Evolutionary conservation across 1,140 invertebrate species (phyloP), one percentile per base, ranked within the genome.

Genomic region (Drosophila dunni): DNA sequence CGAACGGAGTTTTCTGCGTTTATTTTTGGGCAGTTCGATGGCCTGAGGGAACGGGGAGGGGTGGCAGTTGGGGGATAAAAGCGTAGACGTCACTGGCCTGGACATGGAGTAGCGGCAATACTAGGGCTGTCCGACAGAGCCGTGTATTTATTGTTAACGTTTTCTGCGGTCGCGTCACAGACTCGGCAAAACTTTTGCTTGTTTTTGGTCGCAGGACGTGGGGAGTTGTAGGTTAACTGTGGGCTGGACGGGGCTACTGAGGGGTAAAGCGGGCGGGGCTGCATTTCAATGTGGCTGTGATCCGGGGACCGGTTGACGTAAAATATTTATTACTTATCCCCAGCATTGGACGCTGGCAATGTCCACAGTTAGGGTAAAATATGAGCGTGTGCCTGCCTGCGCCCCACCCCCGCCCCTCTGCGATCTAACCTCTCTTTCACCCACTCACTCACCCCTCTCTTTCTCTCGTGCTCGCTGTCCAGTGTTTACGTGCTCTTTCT

Each of bases 71-170:
- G 56, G 24, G 46, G 15, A 3, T 15, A 17, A 45, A 46, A 45
- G 0, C 13, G 54, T 67, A 29, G 79, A 80, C 54, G 65, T 73
- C 66, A 61, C 46, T 73, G 79, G 81, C 74, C 79, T 68, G 11
- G 50, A 38, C 11, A 44, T 62, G 63, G 58, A 58, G 40, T 54
- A 45, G 56, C n/a, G 11, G 34, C 29, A 15, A 38, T 36, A 50
- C 13, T 34, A 11, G 15, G 40, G n/a, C 50, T 36, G 40, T 8
- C 36, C 76, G 78, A 81, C 79, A 81, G 79, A 20, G 11, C 42
- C 63, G 53, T 75, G 77, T 83, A 83, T 83, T 83, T 83, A 83
- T 83, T 83, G 80, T 84, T 83, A 84, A 72, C 81, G 80, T 80
- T 82, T 83, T 75, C 66, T 76, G 80, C 57, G 80, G 80, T 79